These are phyloP conservation scores for Latrodectus hesperus DNA, from an alignment of 2,888 invertebrate genomes.

Conservation along the genomic window DNA sequence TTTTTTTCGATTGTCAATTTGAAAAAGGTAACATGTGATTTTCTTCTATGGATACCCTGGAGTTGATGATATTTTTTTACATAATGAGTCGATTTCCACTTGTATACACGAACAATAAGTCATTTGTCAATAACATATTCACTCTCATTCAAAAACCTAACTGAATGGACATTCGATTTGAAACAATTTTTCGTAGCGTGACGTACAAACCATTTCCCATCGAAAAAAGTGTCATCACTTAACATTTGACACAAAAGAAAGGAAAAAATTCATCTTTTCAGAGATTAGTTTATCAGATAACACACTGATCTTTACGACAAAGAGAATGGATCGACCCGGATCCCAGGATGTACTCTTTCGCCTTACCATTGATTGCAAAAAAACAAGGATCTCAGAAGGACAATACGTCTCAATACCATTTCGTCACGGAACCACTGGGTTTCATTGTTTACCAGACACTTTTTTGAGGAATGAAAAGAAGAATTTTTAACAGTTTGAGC, in stretches of 20 bases:
- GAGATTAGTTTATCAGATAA: slow-evolving; percentile 49
- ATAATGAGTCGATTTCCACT: too few species aligned
- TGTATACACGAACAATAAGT: too few species aligned
- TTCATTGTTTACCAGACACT: slow-evolving; percentile 30
- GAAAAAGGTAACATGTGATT: too few species aligned
- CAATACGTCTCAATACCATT: slow-evolving; percentile 14
- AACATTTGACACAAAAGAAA: slow-evolving; percentile 65
- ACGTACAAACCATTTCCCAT: slow-evolving; percentile 62
- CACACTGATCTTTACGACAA: neutral
- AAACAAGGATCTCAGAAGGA: neutral
- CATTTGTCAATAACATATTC: too few species aligned
- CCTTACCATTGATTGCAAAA: slow-evolving; percentile 2
- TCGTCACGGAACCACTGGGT: slow-evolving; percentile 6
- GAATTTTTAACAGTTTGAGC: too few species aligned
- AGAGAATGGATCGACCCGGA: slow-evolving; percentile 46
- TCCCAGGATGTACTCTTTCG: slow-evolving; percentile 4
- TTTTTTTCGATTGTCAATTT: too few species aligned
- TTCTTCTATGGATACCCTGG: too few species aligned
- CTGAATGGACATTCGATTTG: neutral
- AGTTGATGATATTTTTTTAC: too few species aligned
- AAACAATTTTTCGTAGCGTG: slow-evolving; percentile 31
- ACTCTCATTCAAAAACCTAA: too few species aligned
- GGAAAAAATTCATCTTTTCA: slow-evolving; percentile 16
- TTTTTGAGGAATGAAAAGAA: neutral
- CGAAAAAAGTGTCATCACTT: slow-evolving; percentile 50